Conservation (phyloP, 1,140 invertebrate genomes). For the Drosophila pandora region DNA sequence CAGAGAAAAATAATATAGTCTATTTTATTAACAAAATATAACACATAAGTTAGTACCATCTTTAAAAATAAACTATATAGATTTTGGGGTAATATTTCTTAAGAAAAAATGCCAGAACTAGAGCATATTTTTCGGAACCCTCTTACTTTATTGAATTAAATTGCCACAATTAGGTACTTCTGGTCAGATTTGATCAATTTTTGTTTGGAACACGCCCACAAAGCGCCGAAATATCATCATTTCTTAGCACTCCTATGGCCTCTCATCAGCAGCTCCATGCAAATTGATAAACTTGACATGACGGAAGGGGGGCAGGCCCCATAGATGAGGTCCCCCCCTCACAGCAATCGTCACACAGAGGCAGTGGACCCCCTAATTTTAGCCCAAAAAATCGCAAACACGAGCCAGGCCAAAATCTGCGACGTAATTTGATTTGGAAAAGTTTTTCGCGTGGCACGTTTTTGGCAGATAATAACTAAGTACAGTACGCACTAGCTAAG, state of each 20-base stretch:
- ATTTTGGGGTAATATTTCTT: too few relatives aligned
- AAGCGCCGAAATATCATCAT: constrained; percentile 16
- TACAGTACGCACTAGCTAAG: constrained; percentile 21
- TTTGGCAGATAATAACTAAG: constrained; percentile 33
- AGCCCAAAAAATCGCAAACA: constrained; percentile 36
- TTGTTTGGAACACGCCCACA: constrained; percentile 32
- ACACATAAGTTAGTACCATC: too few relatives aligned
- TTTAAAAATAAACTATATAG: too few relatives aligned
- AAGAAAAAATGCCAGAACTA: not conserved
- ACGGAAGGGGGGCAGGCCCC: not conserved
- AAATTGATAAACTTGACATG: constrained; percentile 28
- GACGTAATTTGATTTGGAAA: constrained; percentile 52
- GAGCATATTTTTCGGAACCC: not conserved
- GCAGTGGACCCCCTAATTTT: constrained; percentile 41
- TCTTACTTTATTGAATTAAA: constrained; percentile 22
- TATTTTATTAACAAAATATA: too few relatives aligned
- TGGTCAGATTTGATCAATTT: constrained; percentile 3
- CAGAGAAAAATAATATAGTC: not conserved
- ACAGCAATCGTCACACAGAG: constrained; percentile 9
- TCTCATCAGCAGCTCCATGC: constrained; percentile 35
- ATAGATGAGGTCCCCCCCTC: not conserved
- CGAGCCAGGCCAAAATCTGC: constrained; percentile 22
- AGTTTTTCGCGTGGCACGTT: constrained; percentile 41
- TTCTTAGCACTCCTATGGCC: constrained; percentile 34
- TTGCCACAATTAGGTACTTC: constrained; percentile 1